phyloP scores from a whole-genome alignment of 2,113 vertebrate species.

The Chaetorhynchus papuensis region DNA sequence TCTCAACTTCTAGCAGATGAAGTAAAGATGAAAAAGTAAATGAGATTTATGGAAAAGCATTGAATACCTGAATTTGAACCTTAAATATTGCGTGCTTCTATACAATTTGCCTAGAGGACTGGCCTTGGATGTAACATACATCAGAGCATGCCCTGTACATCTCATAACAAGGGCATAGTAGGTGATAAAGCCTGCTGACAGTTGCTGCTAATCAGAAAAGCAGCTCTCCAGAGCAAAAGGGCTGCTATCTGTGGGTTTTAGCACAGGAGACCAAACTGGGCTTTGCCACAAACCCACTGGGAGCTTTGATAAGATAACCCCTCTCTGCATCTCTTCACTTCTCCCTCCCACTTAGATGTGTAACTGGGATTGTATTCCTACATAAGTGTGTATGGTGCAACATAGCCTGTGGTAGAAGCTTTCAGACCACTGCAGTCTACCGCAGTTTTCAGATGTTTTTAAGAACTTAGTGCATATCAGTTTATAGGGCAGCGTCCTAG shows the following conservation, averaged over 20 bases:
- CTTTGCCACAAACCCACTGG: not conserved
- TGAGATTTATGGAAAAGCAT: not conserved
- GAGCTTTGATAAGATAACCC: conserved; percentile 1
- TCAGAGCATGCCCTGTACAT: not conserved
- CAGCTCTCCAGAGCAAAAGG: not conserved
- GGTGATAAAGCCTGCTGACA: conserved; percentile 12
- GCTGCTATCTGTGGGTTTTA: not conserved
- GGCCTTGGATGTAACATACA: not conserved
- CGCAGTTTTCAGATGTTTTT: not conserved
- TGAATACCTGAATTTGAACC: not conserved
- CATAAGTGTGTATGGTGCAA: not conserved
- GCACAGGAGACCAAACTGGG: not conserved
- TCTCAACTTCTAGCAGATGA: not conserved
- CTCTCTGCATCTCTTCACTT: not conserved
- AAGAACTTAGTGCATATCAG: not conserved
- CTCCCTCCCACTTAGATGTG: not conserved
- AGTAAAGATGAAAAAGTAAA: not conserved
- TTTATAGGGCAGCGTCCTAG: not conserved
- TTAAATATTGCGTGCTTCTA: not conserved
- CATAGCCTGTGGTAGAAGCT: not conserved
- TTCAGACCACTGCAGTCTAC: not conserved
- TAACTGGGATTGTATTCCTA: not conserved
- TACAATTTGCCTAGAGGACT: not conserved
- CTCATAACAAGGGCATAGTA: not conserved
- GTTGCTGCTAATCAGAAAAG: conserved; percentile 44